These are phyloP conservation scores for Smutsia gigantea DNA, from an alignment of 2,797 vertebrate genomes.

Conservation along the genomic window DNA sequence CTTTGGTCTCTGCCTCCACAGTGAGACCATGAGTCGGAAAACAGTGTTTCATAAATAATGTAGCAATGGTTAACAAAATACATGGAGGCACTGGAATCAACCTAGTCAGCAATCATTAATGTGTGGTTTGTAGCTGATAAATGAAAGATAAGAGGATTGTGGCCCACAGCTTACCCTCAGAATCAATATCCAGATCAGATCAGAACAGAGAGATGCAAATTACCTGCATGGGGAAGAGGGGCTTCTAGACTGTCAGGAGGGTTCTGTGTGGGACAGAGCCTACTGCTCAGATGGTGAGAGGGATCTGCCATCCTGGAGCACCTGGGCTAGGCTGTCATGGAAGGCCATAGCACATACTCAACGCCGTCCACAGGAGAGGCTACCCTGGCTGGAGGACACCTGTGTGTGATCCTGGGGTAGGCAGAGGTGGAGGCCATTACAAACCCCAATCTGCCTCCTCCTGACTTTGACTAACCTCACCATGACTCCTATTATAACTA, in stretches of 20 bases:
- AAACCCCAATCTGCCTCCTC: not conserved
- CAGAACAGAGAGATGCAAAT: not conserved
- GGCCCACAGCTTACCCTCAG: not conserved
- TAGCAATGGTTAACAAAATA: not conserved
- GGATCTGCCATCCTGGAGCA: not conserved
- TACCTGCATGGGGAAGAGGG: too few species aligned
- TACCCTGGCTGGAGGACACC: not conserved
- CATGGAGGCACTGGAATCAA: not conserved
- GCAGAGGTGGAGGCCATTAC: not conserved
- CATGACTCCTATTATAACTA: not conserved
- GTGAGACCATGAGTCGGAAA: not conserved
- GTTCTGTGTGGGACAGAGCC: too few species aligned
- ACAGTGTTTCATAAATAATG: not conserved
- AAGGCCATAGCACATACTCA: not conserved
- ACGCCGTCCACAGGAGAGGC: not conserved
- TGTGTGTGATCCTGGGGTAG: not conserved
- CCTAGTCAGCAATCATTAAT: not conserved
- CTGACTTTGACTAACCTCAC: not conserved
- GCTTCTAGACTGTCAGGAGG: not conserved
- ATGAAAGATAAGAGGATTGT: not conserved
- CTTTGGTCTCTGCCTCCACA: not conserved
- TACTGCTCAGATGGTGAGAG: not conserved
- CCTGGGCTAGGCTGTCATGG: too few species aligned
- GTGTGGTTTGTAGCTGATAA: not conserved
- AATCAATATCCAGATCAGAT: not conserved